These are phyloP conservation scores for Monopterus albus DNA, from an alignment of 2,113 vertebrate genomes.

Conservation along the genomic window DNA sequence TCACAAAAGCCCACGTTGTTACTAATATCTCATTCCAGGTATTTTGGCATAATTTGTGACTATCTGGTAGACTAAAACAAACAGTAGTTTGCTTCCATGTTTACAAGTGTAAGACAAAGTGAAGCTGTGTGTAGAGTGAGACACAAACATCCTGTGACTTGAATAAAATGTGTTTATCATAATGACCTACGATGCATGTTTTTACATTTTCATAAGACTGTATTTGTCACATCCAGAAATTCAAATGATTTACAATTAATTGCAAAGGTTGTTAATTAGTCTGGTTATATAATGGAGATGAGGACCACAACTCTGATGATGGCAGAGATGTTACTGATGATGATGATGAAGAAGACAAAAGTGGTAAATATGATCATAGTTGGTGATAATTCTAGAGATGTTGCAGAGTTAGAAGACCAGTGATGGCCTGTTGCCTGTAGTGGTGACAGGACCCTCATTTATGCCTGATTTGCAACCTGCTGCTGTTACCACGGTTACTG, in stretches of 20 bases:
- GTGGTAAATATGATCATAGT: background rate
- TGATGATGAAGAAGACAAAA: background rate
- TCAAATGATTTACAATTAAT: background rate
- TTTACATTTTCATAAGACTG: too few species aligned
- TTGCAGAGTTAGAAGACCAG: background rate
- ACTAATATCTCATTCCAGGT: background rate
- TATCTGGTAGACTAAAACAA: constrained; percentile 10
- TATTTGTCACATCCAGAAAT: too few species aligned
- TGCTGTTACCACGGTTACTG: constrained; percentile 36
- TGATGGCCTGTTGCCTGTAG: background rate
- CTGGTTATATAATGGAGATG: background rate
- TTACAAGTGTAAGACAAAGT: background rate
- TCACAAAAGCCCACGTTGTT: constrained; percentile 1
- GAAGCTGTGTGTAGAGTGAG: background rate
- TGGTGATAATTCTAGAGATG: background rate
- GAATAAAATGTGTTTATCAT: background rate
- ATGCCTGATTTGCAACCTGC: constrained; percentile 27
- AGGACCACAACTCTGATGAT: background rate
- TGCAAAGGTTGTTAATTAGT: background rate
- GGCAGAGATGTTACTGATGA: background rate
- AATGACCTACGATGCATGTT: too few species aligned
- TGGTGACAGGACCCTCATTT: background rate
- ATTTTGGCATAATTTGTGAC: background rate
- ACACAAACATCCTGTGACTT: constrained; percentile 15
- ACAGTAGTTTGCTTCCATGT: constrained; percentile 1